Conservation (phyloP, 2,797 vertebrate genomes). For the Phataginus tetradactyla region DNA sequence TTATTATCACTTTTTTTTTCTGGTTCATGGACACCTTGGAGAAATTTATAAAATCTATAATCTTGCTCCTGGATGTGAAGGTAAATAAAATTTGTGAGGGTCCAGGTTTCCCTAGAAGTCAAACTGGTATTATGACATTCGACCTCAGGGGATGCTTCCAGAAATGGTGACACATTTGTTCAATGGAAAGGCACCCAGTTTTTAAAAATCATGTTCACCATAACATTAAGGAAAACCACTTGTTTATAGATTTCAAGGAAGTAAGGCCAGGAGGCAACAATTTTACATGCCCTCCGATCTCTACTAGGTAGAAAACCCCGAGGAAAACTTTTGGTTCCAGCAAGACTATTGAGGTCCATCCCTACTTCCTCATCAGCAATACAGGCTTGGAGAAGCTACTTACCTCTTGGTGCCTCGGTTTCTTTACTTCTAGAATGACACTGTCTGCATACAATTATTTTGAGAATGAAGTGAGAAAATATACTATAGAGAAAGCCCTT, state of each 20-base stretch:
- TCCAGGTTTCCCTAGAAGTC: neutral
- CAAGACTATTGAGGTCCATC: neutral
- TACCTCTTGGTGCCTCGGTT: neutral
- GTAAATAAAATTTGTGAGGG: neutral
- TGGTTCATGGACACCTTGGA: neutral
- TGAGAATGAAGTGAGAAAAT: neutral
- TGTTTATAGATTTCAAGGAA: neutral
- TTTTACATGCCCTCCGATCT: neutral
- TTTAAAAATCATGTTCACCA: neutral
- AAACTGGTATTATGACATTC: neutral
- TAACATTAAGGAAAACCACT: neutral
- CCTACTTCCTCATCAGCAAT: neutral
- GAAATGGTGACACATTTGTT: neutral
- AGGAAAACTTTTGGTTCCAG: neutral
- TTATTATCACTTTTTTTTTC: neutral
- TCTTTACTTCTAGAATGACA: neutral
- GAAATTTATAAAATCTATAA: neutral
- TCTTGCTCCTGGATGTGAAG: neutral
- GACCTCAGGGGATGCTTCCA: neutral
- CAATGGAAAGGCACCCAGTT: neutral
- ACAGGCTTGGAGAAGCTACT: neutral
- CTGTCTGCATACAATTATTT: neutral
- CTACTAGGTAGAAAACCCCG: neutral
- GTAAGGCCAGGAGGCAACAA: neutral
- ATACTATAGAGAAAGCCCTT: neutral